A percentile compares a stretch with the other conserved stretches of the same genome.
phyloP scores from a whole-genome alignment of 2,888 invertebrate genomes.

The Phragmatobia fuliginosa region DNA sequence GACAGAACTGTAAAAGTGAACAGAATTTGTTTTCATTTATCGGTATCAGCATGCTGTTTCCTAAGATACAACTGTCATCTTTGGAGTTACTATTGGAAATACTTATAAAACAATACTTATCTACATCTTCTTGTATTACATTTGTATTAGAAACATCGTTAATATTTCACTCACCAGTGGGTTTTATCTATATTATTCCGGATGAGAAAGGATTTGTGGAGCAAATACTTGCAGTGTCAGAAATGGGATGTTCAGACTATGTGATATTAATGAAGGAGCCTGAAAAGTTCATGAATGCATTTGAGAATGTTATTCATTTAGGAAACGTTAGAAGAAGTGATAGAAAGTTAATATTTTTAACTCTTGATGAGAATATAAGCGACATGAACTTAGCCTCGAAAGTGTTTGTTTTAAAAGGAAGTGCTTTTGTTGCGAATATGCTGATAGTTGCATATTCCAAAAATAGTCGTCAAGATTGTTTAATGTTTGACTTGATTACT shows the following conservation, averaged over 20 bases:
- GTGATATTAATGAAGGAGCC: conserved; percentile 73
- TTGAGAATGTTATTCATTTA: conserved; percentile 71
- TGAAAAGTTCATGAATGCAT: conserved; percentile 67
- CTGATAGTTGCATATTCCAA: conserved; percentile 57
- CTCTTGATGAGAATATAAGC: conserved; percentile 42
- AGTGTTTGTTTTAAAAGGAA: conserved; percentile 66
- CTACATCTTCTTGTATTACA: conserved; percentile 69
- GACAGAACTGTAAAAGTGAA: neutral
- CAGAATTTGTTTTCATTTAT: neutral
- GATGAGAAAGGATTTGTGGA: conserved; percentile 54
- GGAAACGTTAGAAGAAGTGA: conserved; percentile 77
- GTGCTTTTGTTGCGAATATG: conserved; percentile 71
- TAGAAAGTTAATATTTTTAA: conserved; percentile 77
- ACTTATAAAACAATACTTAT: conserved; percentile 67
- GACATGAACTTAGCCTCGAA: conserved; percentile 46
- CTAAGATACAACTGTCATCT: conserved; percentile 41
- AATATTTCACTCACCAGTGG: conserved; percentile 48
- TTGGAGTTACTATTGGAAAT: conserved; percentile 70
- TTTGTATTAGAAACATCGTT: conserved; percentile 66
- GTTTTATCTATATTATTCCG: conserved; percentile 59
- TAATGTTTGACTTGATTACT: conserved; percentile 69
- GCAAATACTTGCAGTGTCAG: conserved; percentile 67
- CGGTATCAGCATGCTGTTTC: conserved; percentile 33
- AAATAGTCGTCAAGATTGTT: conserved; percentile 48
- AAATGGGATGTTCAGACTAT: conserved; percentile 82